Percentiles rank a stretch among this genome's conserved stretches.
Evolutionary conservation across 2,888 invertebrate genomes (phyloP).

Genomic region (Tubulanus polymorphus): DNA sequence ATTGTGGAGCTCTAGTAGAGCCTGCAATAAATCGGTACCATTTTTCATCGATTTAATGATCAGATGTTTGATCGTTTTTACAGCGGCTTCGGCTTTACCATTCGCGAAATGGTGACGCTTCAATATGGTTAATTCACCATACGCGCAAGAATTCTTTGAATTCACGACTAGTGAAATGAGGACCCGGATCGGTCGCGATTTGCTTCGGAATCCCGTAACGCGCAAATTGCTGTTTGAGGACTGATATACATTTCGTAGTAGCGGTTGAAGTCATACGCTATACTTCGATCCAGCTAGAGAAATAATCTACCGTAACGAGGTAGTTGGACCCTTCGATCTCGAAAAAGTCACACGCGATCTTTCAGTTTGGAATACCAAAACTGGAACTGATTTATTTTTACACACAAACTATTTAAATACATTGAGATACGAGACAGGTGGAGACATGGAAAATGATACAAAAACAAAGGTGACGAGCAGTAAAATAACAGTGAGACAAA

Average conservation of each 20-base stretch:
- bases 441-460: no score
- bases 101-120: constrained; percentile 15
- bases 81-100: constrained; percentile 12
- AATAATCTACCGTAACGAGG: neutral
- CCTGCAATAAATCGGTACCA: neutral
- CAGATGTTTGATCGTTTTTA: neutral
- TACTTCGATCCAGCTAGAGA: neutral
- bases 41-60: neutral
- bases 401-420: no score
- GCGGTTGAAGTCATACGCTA: neutral
- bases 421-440: no score
- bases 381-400: no score
- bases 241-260: neutral
- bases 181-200: constrained; percentile 8
- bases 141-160: constrained; percentile 8
- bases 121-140: constrained; percentile 17
- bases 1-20: neutral
- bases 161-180: constrained; percentile 11
- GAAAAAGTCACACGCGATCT: constrained; percentile 7
- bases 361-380: no score
- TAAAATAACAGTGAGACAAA: no score
- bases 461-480: no score
- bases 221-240: neutral
- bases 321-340: constrained; percentile 1
- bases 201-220: neutral